Conservation (phyloP, 2,797 vertebrate species). For the Malacoctenus gilli region DNA sequence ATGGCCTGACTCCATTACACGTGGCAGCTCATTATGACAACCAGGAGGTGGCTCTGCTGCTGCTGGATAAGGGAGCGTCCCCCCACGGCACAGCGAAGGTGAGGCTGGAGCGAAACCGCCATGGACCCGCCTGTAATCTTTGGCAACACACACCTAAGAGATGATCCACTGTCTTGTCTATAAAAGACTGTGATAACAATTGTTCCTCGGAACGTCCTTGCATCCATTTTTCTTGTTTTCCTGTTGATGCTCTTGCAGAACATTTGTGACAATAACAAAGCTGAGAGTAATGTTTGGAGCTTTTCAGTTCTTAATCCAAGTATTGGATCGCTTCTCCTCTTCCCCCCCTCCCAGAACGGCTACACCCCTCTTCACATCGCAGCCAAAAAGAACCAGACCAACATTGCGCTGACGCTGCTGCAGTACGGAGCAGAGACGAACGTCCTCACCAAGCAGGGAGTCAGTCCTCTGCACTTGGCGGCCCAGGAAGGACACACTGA, state of each 20-base stretch:
- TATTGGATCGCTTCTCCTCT: conserved; percentile 1
- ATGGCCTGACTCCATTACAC: conserved; percentile 93
- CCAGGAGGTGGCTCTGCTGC: conserved; percentile 91
- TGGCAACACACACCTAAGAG: no score
- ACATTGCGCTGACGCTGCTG: conserved; percentile 88
- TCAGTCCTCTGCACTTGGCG: conserved; percentile 95
- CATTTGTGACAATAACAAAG: no score
- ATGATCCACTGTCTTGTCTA: no score
- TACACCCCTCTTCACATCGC: conserved; percentile 96
- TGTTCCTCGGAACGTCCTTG: no score
- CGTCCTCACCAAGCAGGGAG: conserved; percentile 92
- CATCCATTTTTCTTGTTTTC: no score
- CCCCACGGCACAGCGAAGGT: conserved; percentile 94
- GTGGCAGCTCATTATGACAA: conserved; percentile 96
- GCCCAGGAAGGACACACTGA: conserved; percentile 96
- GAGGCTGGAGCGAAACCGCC: conserved; percentile 9
- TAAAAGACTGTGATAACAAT: no score
- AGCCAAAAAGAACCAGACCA: conserved; percentile 95
- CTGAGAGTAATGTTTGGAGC: no score
- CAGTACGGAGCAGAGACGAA: conserved; percentile 91
- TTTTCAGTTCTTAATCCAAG: background rate
- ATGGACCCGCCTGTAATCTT: no score
- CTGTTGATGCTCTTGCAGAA: no score
- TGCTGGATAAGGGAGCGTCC: conserved; percentile 91
- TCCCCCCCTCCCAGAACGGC: conserved; percentile 84